Conservation (phyloP, 2,797 vertebrate species). For the Okamejei kenojei region DNA sequence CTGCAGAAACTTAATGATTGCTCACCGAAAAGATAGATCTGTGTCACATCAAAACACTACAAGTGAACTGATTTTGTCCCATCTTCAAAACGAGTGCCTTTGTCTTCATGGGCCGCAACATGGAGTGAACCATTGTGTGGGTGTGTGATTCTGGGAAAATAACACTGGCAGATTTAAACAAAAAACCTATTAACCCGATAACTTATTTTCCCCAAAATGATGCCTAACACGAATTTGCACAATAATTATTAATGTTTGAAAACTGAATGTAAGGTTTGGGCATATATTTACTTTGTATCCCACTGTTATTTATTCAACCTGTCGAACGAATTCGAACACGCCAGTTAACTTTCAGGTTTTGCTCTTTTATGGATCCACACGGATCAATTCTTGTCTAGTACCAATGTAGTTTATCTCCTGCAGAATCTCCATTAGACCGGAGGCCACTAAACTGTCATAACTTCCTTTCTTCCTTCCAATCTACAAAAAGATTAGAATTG, state of each 20-base stretch:
- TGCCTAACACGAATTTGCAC: background rate
- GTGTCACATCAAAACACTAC: background rate
- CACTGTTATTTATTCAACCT: background rate
- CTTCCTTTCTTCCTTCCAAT: background rate
- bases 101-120: background rate
- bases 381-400: background rate
- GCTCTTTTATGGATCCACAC: background rate
- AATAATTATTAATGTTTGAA: background rate
- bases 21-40: background rate
- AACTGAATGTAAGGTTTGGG: background rate
- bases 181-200: no score
- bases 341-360: background rate
- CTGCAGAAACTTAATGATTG: background rate
- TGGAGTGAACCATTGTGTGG: background rate
- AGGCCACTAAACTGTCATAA: background rate
- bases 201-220: background rate
- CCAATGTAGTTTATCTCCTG: background rate
- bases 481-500: background rate
- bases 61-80: background rate
- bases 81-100: background rate
- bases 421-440: background rate
- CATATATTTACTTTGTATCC: background rate
- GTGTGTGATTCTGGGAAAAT: background rate
- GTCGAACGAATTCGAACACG: background rate
- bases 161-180: background rate